Evolutionary conservation across 2,113 vertebrate genomes (phyloP).

Genomic region (Bubalus kerabau): DNA sequence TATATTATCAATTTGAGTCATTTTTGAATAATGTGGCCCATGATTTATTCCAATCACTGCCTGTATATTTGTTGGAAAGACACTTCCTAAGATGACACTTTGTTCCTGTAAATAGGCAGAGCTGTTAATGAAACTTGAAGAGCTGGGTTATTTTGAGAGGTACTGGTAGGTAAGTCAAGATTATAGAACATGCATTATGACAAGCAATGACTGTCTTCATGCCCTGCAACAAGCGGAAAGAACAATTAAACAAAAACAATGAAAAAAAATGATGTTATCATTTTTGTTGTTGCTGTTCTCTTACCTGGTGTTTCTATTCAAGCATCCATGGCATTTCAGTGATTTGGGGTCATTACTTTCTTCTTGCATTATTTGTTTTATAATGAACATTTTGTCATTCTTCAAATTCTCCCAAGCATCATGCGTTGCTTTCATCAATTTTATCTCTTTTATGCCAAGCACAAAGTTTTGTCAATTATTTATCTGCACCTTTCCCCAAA

Average conservation of each 20-base stretch:
- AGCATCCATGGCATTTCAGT: not conserved
- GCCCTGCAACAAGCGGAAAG: not conserved
- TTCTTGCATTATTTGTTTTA: not conserved
- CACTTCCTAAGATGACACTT: conserved; percentile 53
- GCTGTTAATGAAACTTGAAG: conserved; percentile 39
- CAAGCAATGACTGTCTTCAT: not conserved
- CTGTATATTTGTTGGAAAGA: conserved; percentile 59
- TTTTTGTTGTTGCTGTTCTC: not conserved
- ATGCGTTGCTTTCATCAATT: accelerated
- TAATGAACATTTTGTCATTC: not conserved
- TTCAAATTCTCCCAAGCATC: not conserved
- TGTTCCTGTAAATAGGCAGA: conserved; percentile 34
- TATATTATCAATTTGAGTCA: conserved; percentile 45
- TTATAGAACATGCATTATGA: not conserved
- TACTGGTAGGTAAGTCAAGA: not conserved
- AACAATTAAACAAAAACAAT: not conserved
- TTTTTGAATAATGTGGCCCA: not conserved
- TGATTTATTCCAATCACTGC: conserved; percentile 12
- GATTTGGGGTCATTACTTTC: not conserved
- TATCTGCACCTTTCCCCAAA: not conserved
- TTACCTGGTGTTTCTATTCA: not conserved
- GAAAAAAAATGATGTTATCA: not conserved
- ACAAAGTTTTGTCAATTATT: not conserved
- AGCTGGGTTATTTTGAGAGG: not conserved
- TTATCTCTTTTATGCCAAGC: not conserved